These are phyloP conservation scores for Pantherophis guttatus DNA, from an alignment of 2,113 vertebrate genomes.

Conservation along the genomic window DNA sequence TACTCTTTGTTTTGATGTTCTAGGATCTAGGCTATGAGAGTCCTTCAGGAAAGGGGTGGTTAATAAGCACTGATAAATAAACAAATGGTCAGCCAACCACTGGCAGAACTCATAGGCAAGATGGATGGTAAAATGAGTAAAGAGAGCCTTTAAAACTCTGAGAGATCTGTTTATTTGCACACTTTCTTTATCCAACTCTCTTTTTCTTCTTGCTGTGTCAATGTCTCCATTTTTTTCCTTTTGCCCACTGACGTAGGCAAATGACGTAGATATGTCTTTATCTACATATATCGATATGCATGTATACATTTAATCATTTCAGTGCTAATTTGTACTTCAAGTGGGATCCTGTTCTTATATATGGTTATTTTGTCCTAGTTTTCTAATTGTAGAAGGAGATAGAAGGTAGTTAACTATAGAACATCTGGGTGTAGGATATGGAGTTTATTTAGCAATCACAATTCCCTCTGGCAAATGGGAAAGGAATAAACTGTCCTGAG, in stretches of 20 bases:
- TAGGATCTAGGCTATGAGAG: not conserved
- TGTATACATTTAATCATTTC: not conserved
- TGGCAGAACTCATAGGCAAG: not conserved
- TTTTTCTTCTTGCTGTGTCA: not conserved
- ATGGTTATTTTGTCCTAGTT: not conserved
- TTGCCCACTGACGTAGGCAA: not conserved
- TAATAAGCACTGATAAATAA: not conserved
- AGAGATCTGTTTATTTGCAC: not conserved
- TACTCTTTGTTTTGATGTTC: not conserved
- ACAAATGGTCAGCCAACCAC: not conserved
- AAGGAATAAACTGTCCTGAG: not conserved
- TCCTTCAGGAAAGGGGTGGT: not conserved
- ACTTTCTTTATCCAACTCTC: not conserved
- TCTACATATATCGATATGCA: not conserved
- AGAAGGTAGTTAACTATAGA: not conserved
- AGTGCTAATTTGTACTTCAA: not conserved
- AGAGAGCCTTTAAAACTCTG: not conserved
- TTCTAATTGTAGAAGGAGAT: not conserved
- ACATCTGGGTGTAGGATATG: not conserved
- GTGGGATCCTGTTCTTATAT: not conserved
- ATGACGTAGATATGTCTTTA: too few relatives aligned
- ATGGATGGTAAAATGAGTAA: not conserved
- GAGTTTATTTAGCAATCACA: not conserved
- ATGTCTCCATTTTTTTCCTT: not conserved
- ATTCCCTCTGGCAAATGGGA: not conserved